Evolutionary conservation across 2,888 invertebrate species (phyloP), one percentile per base, ranked within the genome.

Genomic region (Drosophila dives): DNA sequence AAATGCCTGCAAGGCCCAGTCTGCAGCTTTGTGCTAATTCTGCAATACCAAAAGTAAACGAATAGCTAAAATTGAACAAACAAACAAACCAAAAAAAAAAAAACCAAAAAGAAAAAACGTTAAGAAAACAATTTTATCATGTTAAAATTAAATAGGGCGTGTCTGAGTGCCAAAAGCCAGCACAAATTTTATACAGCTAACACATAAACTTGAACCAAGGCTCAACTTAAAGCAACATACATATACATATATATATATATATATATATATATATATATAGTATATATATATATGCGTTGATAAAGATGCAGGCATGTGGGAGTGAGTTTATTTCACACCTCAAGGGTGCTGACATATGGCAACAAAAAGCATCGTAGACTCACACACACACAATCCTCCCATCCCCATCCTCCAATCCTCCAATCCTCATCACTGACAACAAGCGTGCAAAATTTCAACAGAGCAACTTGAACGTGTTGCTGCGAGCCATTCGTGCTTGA

Each of bases 401-500:
- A 2, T 15, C 3, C 11, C 8, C 6, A 32, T 36, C 33, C 29
- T 29, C 29, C 29, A 23, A 23, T 23, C 23, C 23, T 23, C 23
- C 63, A 17, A 7, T 6, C 33, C 32, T 34, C 64, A 55, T 53
- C 60, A 64, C 70, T 69, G 77, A 64, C 82, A 68, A 72, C 66
- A 68, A 79, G 79, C 74, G 76, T 81, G 79, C 72, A 74, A 77
- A 77, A 72, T 77, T 80, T 59, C 55, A 59, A 67, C 72, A 64
- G 66, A 69, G 67, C 72, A 78, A 78, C 80, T 80, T 77, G 83
- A 86, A 87, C 81, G 89, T 83, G 88, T 78, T 83, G 81, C 83
- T 90, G 83, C 69, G 74, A 81, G 86, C 81, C 88, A 83, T 83
- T 90, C 90, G 86, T 86, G 86, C 86, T 83, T 86, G 90, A 86